Evolutionary conservation across 2,113 vertebrate species (phyloP), one percentile per base, ranked within the genome.

Genomic region (Chloropsis hardwickii): DNA sequence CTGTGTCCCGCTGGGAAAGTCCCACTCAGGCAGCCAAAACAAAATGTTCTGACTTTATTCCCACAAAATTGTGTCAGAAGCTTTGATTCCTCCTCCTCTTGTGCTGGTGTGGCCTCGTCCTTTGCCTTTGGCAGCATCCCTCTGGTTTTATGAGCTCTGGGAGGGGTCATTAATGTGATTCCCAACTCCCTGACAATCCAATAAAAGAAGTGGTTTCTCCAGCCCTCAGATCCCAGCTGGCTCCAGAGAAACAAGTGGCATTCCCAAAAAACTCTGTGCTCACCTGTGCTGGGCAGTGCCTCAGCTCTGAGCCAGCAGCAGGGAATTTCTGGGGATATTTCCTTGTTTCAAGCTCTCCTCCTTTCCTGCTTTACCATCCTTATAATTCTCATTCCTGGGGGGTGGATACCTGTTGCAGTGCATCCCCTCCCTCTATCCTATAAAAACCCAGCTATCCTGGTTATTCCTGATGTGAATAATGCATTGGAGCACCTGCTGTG

Each of bases 1-100:
- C 19, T 21, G 28, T 12, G 86, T 81, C 70, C 82, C 81, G 0
- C 24, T 53, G 88, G 90, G 78, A 80, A 93, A 90, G 85, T 29
- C 70, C 31, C 57, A 60, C 85, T 76, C 35, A 8, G 0, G 15
- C 28, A 72, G 78, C 81, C 94, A 95, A 97, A 97, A 97, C 94
- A 96, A 82, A 97, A 95, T 95, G 95, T 96, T 95, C 96, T 42
- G 74, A 90, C 90, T 88, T 95, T 95, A 33, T 93, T 96, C 92
- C 77, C 88, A 94, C 62, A 88, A 85, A 91, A 89, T 79, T 94
- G 57, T 45, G 3, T 95, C 91, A 84, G 33, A 24, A 76, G 11
- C 70, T 96, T 77, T 90, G 86, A 53, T 92, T 94, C 37, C 81
- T 91, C 64, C 81, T 86, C 58, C 50, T 39, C 51, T 90, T 23